phyloP scores from a whole-genome alignment of 2,797 vertebrate species.

The Notolepis coatsorum region DNA sequence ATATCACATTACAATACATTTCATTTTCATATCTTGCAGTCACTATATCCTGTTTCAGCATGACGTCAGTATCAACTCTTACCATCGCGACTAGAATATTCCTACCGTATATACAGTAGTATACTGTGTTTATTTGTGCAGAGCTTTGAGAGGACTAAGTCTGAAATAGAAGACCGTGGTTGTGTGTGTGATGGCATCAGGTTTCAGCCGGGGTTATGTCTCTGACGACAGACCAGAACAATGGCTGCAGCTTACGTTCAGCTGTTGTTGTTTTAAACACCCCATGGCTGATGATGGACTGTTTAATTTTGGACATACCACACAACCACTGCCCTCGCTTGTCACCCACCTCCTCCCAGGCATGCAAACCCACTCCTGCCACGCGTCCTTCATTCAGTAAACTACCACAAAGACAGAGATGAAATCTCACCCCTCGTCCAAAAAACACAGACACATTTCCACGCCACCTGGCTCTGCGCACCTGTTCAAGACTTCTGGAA shows the following conservation, averaged over 20 bases:
- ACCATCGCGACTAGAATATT: conserved; percentile 47
- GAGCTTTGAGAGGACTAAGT: conserved; percentile 55
- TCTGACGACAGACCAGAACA: conserved; percentile 73
- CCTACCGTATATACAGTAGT: too few relatives aligned
- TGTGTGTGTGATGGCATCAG: conserved; percentile 58
- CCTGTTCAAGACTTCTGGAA: too few relatives aligned
- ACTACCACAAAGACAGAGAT: too few relatives aligned
- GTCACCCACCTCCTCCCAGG: conserved; percentile 29
- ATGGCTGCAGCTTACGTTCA: conserved; percentile 78
- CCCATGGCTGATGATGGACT: conserved; percentile 67
- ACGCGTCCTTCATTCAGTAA: neutral
- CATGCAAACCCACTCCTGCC: conserved; percentile 28
- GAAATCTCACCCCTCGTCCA: too few relatives aligned
- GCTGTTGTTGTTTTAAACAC: conserved; percentile 78
- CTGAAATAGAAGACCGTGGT: conserved; percentile 9
- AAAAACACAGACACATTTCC: too few relatives aligned
- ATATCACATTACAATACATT: conserved; percentile 20
- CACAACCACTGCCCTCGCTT: conserved; percentile 41
- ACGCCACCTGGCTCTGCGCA: too few relatives aligned
- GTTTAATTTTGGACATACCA: conserved; percentile 69
- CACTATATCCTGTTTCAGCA: conserved; percentile 19
- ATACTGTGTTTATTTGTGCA: conserved; percentile 55
- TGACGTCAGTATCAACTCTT: conserved; percentile 33
- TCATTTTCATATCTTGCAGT: conserved; percentile 19
- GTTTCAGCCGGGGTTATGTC: conserved; percentile 70